Conservation (phyloP, 2,888 invertebrate species). For the Linnaemya tessellans region DNA sequence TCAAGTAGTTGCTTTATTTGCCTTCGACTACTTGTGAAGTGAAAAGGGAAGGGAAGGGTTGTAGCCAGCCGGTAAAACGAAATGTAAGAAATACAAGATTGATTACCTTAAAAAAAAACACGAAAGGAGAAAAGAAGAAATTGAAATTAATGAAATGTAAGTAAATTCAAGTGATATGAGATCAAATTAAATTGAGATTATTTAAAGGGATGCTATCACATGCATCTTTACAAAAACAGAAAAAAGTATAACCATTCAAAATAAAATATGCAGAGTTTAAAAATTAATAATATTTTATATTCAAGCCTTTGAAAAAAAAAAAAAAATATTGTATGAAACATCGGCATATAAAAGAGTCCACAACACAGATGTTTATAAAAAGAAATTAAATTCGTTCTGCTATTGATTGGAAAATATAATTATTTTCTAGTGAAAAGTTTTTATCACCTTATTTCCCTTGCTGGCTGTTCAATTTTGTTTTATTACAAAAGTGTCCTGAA, state of each 20-base stretch:
- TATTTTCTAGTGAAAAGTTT: background rate
- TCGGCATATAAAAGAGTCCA: background rate
- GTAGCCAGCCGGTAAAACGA: background rate
- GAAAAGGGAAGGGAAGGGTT: conserved; percentile 6
- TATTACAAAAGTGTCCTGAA: conserved; percentile 3
- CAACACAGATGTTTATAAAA: background rate
- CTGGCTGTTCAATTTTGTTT: background rate
- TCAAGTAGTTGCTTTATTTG: conserved; percentile 34
- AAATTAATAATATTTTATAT: background rate
- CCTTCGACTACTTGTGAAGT: background rate
- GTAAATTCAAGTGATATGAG: conserved; percentile 31
- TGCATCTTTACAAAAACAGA: background rate
- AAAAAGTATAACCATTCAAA: background rate
- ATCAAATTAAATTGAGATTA: background rate
- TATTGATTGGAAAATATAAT: background rate
- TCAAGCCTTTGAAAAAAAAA: background rate
- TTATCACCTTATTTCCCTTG: background rate
- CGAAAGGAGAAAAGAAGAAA: background rate
- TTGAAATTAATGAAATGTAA: conserved; percentile 51
- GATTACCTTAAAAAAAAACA: conserved; percentile 55
- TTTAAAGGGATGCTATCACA: background rate
- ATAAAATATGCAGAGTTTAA: background rate
- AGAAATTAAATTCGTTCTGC: background rate
- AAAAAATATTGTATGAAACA: background rate
- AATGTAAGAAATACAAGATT: conserved; percentile 44